These are phyloP conservation scores for Mastigias papua DNA, from an alignment of 30 jellyfish, hydroid and myxozoan genomes.

Conservation along the genomic window DNA sequence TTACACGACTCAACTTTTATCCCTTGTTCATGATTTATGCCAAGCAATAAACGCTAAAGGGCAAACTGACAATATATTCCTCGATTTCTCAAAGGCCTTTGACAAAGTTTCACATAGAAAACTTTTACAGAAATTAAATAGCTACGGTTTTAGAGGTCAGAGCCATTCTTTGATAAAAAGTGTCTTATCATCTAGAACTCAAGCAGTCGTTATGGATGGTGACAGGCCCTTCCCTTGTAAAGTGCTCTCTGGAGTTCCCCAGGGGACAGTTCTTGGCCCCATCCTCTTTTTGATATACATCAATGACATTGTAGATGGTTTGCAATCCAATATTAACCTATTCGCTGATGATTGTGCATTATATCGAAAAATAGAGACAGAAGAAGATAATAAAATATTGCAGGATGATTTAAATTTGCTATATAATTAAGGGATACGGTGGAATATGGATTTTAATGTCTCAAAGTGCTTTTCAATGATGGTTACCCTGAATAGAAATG, in stretches of 20 bases:
- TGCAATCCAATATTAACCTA: constrained; percentile 9
- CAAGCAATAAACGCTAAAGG: constrained; percentile 9
- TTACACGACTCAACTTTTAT: constrained; percentile 1
- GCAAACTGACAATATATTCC: constrained; percentile 9
- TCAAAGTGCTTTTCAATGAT: constrained; percentile 33
- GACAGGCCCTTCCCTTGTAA: constrained; percentile 8
- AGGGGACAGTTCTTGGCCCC: constrained; percentile 52
- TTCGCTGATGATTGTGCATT: constrained; percentile 23
- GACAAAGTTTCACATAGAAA: background rate
- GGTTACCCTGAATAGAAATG: constrained; percentile 44
- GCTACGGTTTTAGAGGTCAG: constrained; percentile 9
- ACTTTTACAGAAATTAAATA: background rate
- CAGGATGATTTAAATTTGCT: constrained; percentile 24
- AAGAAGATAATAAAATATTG: constrained; percentile 16
- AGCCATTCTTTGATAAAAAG: constrained; percentile 15
- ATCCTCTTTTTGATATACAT: constrained; percentile 30
- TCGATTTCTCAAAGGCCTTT: background rate
- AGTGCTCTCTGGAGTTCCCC: constrained; percentile 67
- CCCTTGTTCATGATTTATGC: background rate
- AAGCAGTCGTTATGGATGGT: constrained; percentile 47
- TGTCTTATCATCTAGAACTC: constrained; percentile 14
- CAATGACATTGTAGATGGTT: constrained; percentile 34
- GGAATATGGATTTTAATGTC: constrained; percentile 67
- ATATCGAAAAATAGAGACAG: constrained; percentile 14
- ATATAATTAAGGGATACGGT: constrained; percentile 26